Evolutionary conservation across 2,797 vertebrate species (phyloP), one percentile per base, ranked within the genome.

Genomic region (Cossypha heuglini): DNA sequence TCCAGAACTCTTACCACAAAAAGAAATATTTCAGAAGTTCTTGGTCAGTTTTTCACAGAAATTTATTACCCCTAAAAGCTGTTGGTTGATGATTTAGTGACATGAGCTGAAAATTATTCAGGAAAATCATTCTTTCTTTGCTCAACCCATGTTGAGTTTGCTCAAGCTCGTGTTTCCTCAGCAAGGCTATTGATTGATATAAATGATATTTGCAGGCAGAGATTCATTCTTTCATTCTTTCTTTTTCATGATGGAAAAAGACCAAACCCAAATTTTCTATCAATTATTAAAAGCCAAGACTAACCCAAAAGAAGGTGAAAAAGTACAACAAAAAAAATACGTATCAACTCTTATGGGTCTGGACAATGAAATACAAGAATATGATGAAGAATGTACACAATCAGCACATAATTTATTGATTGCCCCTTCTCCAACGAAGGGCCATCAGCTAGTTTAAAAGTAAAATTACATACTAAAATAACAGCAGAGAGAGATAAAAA

Each of bases 391-490:
- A 94, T 82, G 80, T 49, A 71, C 88, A 94, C 76, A 88, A 96
- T 96, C 89, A 90, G 93, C 91, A 94, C 59, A 73, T 88, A 88
- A 96, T 96, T 96, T 91, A 97, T 97, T 96, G 93, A 96, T 90
- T 3, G 25, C 40, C 71, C 87, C 93, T 94, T 84, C 59, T 90
- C 90, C 94, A 95, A 89, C 29, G 15, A 91, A 96, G 73, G 71
- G 63, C 82, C 87, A 93, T 90, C 95, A 88, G 89, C 93, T 95
- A 84, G 79, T 95, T 96, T 95, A 93, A 96, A 93, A 97, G 93
- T 93, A 95, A 95, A 96, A 96, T 94, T 93, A 94, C 62, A 1
- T 38, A 81, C 85, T 94, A 88, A 96, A 96, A 96, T 95, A 96
- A 96, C 95, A 96, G 82, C 79, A 91, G 76, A 93, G 87, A 88